Percentiles rank a stretch among this genome's conserved stretches.
These are phyloP conservation scores for Campylorhamphus procurvoides DNA, from an alignment of 2,113 vertebrate genomes.

Conservation along the genomic window DNA sequence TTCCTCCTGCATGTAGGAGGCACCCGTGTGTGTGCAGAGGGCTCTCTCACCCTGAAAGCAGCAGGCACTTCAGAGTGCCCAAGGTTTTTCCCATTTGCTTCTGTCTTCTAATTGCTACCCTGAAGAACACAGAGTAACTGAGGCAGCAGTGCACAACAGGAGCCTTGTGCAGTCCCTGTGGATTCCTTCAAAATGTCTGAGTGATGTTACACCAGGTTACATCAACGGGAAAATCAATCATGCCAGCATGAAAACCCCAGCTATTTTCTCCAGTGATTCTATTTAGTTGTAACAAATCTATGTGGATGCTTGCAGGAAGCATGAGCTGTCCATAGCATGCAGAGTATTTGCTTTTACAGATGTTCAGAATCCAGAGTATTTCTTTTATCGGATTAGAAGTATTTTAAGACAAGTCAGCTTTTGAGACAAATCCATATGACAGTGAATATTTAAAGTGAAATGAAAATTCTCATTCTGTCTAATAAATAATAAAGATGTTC, in stretches of 20 bases:
- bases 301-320: background rate
- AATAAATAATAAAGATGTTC: conserved; percentile 54
- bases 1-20: background rate
- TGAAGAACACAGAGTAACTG: background rate
- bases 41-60: background rate
- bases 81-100: background rate
- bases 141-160: background rate
- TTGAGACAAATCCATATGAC: background rate
- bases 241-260: background rate
- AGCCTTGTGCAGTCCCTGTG: background rate
- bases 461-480: conserved; percentile 9
- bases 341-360: conserved; percentile 4
- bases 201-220: background rate
- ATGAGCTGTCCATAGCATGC: background rate
- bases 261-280: conserved; percentile 8
- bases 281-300: background rate
- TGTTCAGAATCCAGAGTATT: conserved; percentile 1
- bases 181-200: background rate
- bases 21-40: background rate
- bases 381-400: background rate
- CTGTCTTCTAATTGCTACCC: background rate
- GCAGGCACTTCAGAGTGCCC: background rate
- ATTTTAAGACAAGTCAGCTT: conserved; percentile 12
- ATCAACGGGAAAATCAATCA: background rate
- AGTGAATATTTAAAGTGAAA: conserved; percentile 18